Evolutionary conservation across 1,140 invertebrate genomes (phyloP).

Genomic region (Drosophila prosaltans): DNA sequence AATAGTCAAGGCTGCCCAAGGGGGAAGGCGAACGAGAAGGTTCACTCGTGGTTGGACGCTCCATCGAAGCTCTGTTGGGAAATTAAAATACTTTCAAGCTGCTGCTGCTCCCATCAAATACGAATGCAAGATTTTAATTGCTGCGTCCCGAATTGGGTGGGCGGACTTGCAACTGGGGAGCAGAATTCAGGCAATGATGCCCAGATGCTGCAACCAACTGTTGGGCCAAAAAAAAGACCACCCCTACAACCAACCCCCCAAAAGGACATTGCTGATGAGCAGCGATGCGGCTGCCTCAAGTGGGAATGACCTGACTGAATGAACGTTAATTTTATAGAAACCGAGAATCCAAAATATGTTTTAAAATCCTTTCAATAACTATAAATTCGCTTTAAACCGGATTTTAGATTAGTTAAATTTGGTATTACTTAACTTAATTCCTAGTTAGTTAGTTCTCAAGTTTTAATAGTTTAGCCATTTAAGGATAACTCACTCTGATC

Average conservation of each 20-base stretch:
- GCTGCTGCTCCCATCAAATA: conserved; percentile 38
- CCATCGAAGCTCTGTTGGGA: conserved; percentile 59
- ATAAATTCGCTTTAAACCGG: no score
- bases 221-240: conserved; percentile 40
- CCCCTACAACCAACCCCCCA: background rate
- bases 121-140: conserved; percentile 76
- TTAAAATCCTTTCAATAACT: no score
- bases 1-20: background rate
- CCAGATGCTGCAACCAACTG: conserved; percentile 71
- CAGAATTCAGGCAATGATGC: conserved; percentile 20
- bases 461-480: no score
- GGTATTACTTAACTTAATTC: no score
- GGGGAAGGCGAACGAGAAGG: no score
- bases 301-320: conserved; percentile 60
- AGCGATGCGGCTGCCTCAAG: conserved; percentile 15
- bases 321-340: conserved; percentile 49
- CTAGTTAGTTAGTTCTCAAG: no score
- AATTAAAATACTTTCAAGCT: conserved; percentile 70
- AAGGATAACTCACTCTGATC: background rate
- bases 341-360: background rate
- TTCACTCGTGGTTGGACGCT: conserved; percentile 9
- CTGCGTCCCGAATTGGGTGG: conserved; percentile 46
- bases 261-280: conserved; percentile 30
- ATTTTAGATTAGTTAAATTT: no score
- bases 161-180: conserved; percentile 11